Evolutionary conservation across 2,888 invertebrate genomes (phyloP).

Genomic region (Torymus texanus): DNA sequence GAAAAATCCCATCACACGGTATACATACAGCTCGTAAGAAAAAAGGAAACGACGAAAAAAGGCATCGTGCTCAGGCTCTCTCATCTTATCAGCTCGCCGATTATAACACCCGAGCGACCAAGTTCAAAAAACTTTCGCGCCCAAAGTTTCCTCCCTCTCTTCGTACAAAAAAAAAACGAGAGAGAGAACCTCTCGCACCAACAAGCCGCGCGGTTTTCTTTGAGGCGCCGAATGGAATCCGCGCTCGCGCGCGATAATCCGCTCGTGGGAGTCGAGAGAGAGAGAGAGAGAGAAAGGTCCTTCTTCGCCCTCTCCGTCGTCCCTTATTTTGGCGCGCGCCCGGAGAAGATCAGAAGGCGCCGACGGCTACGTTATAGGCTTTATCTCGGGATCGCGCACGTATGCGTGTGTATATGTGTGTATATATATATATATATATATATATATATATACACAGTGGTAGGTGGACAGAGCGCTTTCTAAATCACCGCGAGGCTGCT

Average conservation of each 20-base stretch:
- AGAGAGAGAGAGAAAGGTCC: too few relatives aligned
- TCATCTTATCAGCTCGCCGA: slow-evolving; percentile 52
- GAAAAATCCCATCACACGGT: too few relatives aligned
- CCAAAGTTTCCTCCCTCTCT: slow-evolving; percentile 2
- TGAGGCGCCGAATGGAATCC: slow-evolving; percentile 49
- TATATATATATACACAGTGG: slow-evolving; percentile 11
- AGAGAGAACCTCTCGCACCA: slow-evolving; percentile 16
- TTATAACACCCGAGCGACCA: slow-evolving; percentile 40
- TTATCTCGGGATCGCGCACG: slow-evolving; percentile 37
- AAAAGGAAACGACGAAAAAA: neutral
- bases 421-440: neutral
- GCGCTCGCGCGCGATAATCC: slow-evolving; percentile 46
- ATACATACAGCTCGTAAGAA: neutral
- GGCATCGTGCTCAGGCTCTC: neutral
- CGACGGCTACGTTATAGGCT: slow-evolving; percentile 20
- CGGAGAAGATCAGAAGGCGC: slow-evolving; percentile 45
- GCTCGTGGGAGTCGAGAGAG: slow-evolving; percentile 61
- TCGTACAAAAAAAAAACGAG: neutral
- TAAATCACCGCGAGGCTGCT: slow-evolving; percentile 34
- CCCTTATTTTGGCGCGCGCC: slow-evolving; percentile 62
- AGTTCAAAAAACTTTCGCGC: slow-evolving; percentile 42
- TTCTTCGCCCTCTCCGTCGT: slow-evolving; percentile 57
- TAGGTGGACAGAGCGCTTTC: slow-evolving; percentile 47
- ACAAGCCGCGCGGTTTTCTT: slow-evolving; percentile 51
- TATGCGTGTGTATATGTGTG: neutral